Base-by-base conservation (phyloP, 2,797 vertebrate genomes). In the Vireo griseus region DNA sequence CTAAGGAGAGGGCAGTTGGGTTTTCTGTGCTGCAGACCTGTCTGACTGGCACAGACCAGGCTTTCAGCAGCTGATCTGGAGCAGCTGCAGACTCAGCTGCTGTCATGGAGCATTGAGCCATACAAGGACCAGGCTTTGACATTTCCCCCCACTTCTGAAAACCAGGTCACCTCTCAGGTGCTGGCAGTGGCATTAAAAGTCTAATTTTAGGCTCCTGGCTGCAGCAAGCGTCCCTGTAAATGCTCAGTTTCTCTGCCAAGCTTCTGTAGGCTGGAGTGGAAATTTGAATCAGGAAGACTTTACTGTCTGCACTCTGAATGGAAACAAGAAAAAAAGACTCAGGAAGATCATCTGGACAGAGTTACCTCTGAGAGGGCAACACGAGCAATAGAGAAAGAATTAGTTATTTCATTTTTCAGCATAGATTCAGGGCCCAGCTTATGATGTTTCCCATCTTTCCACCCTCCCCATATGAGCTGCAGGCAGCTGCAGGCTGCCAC, bases 171-270 rank as follows among this genome's bases (percentile, higher is more conserved):
- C 29, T 84, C 66, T 94, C 75, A 81, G 91, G 89, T 93, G 73
- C 79, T 88, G 52, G 68, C 54, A 40, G 69, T 78, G 58, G 44
- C 73, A 67, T 86, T 73, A 59, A 3, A 86, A 75, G 75, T 83
- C 89, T 96, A 91, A 94, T 86, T 94, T 96, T 88, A 94, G 89
- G 82, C 40, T 78, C 47, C 45, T 77, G 80, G 81, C 92, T 86
- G 52, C 87, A 86, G 61, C 35, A 69, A 86, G 51, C 57, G 73
- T 69, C 75, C 33, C 76, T 81, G 76, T 80, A 91, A 90, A 66
- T 42, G 76, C 62, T 85, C 85, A 77, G 47, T 68, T 87, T 69
- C 33, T 69, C 68, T 89, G 88, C 75, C 92, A 93, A 83, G 55
- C 79, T 92, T 86, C 92, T 89, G 65, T 69, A 91, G 89, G 37